phyloP scores from a whole-genome alignment of 2,888 invertebrate species.

The Acrobasis consociella region DNA sequence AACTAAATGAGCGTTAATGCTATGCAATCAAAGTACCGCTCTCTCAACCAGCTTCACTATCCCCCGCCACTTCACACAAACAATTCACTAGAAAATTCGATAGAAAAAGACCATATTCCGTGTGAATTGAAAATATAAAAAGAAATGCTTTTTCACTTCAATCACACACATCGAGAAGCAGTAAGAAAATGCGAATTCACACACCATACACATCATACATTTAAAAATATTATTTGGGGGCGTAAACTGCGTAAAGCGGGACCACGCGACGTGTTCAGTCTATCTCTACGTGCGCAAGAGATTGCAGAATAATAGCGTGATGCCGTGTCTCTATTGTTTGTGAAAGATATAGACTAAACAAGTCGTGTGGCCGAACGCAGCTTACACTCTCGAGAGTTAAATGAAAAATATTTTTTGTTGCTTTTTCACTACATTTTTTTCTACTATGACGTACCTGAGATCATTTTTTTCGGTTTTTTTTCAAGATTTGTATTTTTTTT shows the following conservation, averaged over 20 bases:
- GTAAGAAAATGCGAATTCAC: neutral
- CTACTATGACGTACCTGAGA: constrained; percentile 48
- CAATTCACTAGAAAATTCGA: constrained; percentile 21
- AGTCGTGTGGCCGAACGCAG: too few relatives aligned
- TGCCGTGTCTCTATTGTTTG: too few relatives aligned
- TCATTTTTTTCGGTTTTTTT: constrained; percentile 71
- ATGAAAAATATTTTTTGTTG: constrained; percentile 3
- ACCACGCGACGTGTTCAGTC: too few relatives aligned
- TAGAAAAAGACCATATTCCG: neutral
- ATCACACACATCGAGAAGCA: constrained; percentile 11
- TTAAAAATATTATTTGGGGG: neutral
- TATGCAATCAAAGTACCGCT: neutral
- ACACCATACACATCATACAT: constrained; percentile 12
- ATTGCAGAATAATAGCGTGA: too few relatives aligned
- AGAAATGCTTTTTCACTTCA: neutral
- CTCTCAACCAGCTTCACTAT: neutral
- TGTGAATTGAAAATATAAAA: neutral
- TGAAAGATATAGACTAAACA: too few relatives aligned
- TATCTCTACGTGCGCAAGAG: too few relatives aligned
- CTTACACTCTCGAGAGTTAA: neutral
- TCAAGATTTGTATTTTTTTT: constrained; percentile 65
- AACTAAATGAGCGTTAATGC: too few relatives aligned
- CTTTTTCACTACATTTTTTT: constrained; percentile 19
- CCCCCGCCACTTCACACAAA: neutral
- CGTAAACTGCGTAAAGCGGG: too few relatives aligned